These are phyloP conservation scores for Meloidogyne hapla DNA, from an alignment of 1,140 invertebrate species.

Conservation along the genomic window DNA sequence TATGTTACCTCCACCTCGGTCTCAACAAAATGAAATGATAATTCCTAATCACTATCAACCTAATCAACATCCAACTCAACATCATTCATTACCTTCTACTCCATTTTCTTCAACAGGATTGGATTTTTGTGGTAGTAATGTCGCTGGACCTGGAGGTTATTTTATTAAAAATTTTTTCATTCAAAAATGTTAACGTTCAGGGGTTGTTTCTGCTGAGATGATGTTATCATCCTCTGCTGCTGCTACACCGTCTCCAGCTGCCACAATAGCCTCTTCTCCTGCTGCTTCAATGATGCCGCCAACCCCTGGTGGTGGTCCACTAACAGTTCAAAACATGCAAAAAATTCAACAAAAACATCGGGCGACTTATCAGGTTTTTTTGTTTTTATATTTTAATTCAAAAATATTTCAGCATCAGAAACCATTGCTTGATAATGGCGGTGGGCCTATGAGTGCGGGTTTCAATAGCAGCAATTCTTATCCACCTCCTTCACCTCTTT, in stretches of 20 bases:
- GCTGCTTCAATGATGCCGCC: not conserved
- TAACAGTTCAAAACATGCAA: not conserved
- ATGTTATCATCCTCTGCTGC: not conserved
- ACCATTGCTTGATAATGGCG: not conserved
- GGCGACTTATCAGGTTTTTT: not conserved
- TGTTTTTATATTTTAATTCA: not conserved
- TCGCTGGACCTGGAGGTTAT: not conserved
- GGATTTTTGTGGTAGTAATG: not conserved
- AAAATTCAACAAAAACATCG: not conserved
- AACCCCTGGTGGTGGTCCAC: not conserved
- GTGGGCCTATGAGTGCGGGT: not conserved
- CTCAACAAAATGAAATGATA: not conserved
- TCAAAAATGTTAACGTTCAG: not conserved
- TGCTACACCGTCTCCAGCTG: not conserved
- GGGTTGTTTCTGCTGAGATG: not conserved
- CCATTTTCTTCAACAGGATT: not conserved
- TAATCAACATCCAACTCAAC: not conserved
- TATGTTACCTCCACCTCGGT: constrained; percentile 1
- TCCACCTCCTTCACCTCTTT: not conserved
- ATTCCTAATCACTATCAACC: not conserved
- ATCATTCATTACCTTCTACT: not conserved
- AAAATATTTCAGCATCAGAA: not conserved
- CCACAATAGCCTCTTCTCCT: not conserved
- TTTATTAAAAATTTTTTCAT: not conserved
- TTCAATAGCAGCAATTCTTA: not conserved